Base-by-base conservation (phyloP, 2,888 invertebrate genomes). In the Toxonevra muliebris region DNA sequence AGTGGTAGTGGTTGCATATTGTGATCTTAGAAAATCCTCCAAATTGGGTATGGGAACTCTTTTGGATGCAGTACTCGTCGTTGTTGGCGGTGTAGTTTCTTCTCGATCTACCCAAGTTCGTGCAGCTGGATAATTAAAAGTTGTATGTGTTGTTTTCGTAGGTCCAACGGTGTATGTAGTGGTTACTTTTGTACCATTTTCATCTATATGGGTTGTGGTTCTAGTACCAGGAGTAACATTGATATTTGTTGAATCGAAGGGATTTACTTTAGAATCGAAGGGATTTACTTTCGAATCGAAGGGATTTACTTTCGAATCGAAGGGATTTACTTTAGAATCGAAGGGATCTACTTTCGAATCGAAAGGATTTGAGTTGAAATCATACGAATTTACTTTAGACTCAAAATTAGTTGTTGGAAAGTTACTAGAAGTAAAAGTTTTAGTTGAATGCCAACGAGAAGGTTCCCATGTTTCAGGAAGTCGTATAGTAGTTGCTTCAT, bases 141-240 rank as follows among this genome's bases (percentile, higher is more conserved):
- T 52, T 20, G 65, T 17, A 68, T 63, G 45, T 10, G 65, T 9
- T 43, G 52, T 42, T 64, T 66, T 52, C 61, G 66, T 55, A 52
- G 65, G 59, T 4, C 40, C 55, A 5, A 42, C 65, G 7, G 61
- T 73, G 0, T 69, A 74, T 0, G 69, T 71, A 7, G 73, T 76
- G 1, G 72, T 77, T 20, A 77, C 66, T 2, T 61, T 74, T 8
- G 66, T 65, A 11, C 79, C 79, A 54, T 75, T 73, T n/a, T 70
- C 70, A 30, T 78, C 77, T 5, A 61, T 41, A 9, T 73, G 69
- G 2, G 75, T 78, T 7, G 30, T 30, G 7, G 30, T 30, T 30
- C 7, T 30, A 30, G 30, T 30, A 30, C 30, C 30, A 7, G 30
- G 30, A 7, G 30, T 30, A 30, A 30, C 30, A 30, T 30, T 30